A percentile compares a stretch with the other conserved stretches of the same genome.
These are phyloP conservation scores for Lutjanus argentimaculatus DNA, from an alignment of 2,797 vertebrate species.

Conservation along the genomic window DNA sequence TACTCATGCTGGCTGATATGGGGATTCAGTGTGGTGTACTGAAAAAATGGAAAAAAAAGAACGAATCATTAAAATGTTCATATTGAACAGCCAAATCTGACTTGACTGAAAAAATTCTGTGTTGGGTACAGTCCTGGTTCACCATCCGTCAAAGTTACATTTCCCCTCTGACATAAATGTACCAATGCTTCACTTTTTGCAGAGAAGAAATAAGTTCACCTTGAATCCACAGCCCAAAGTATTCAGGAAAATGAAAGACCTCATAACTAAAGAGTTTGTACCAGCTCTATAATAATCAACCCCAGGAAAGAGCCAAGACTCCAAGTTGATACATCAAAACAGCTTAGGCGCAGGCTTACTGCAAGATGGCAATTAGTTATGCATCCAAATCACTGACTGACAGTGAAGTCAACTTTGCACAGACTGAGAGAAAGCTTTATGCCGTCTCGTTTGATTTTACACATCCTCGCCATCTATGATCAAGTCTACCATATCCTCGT, in stretches of 20 bases:
- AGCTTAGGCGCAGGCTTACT: conserved; percentile 24
- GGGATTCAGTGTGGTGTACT: too few species aligned
- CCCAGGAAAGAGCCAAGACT: conserved; percentile 15
- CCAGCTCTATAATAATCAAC: conserved; percentile 38
- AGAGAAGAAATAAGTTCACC: conserved; percentile 19
- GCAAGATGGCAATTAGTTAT: conserved; percentile 46
- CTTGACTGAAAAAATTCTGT: too few species aligned
- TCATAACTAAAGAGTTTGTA: conserved; percentile 17
- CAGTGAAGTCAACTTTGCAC: conserved; percentile 15
- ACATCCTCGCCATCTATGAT: background rate
- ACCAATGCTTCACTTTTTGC: conserved; percentile 19
- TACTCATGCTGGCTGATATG: too few species aligned
- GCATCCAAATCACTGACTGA: conserved; percentile 44
- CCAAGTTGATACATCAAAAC: conserved; percentile 29
- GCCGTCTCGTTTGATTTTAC: background rate
- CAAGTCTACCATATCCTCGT: background rate
- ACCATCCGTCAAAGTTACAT: background rate
- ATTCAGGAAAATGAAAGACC: conserved; percentile 29
- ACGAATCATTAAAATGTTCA: too few species aligned
- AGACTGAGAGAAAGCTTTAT: conserved; percentile 14
- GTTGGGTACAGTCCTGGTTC: too few species aligned
- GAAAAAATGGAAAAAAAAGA: too few species aligned
- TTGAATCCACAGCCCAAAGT: background rate
- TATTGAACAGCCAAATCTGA: too few species aligned
- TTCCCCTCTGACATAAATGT: conserved; percentile 6